Conservation (phyloP, 2,797 vertebrate species). For the Chaetophractus vellerosus region DNA sequence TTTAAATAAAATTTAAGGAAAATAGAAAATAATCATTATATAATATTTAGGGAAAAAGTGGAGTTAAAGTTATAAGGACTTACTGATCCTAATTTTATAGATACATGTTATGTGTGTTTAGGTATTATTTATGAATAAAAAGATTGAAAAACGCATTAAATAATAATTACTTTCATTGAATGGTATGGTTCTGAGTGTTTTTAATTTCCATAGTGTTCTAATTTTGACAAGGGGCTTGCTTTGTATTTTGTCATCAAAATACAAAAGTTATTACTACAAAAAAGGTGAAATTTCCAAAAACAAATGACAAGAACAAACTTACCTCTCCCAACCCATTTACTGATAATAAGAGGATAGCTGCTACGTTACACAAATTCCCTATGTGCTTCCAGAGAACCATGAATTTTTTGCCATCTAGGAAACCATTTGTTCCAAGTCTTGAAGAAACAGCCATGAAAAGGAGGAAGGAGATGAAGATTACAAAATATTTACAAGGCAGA, state of each 20-base stretch:
- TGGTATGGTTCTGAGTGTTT: neutral
- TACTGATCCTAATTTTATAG: neutral
- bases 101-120: neutral
- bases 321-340: neutral
- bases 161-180: neutral
- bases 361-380: neutral
- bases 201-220: slow-evolving; percentile 18
- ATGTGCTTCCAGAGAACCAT: neutral
- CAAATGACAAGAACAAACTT: neutral
- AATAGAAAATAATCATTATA: slow-evolving; percentile 8
- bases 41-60: slow-evolving; percentile 19
- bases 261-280: neutral
- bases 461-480: neutral
- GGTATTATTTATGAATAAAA: neutral
- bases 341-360: neutral
- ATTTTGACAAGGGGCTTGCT: neutral
- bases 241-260: slow-evolving; percentile 26
- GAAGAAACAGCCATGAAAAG: slow-evolving; percentile 32
- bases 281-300: neutral
- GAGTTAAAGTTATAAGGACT: slow-evolving; percentile 8
- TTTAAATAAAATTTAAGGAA: slow-evolving; percentile 18
- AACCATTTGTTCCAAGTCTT: slow-evolving; percentile 21
- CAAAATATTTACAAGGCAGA: slow-evolving; percentile 17
- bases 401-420: neutral
- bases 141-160: neutral